Conservation (phyloP, 2,113 vertebrate species). For the Notarius lentiginosus region DNA sequence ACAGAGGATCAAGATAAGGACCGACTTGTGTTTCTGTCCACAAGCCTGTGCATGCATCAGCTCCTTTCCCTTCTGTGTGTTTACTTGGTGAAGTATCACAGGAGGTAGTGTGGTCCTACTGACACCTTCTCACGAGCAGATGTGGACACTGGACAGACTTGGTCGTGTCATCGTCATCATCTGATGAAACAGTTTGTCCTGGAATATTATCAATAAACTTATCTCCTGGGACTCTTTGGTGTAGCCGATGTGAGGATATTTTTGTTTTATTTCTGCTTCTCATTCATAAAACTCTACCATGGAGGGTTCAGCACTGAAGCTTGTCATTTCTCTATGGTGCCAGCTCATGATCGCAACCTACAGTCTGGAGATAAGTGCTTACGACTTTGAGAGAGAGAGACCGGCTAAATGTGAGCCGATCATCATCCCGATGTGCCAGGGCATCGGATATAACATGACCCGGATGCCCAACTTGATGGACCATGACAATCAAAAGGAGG, state of each 20-base stretch:
- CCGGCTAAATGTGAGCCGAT: conserved; percentile 92
- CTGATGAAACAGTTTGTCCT: not conserved
- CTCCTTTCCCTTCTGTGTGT: not conserved
- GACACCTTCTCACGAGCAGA: conserved; percentile 4
- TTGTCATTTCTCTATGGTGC: conserved; percentile 71
- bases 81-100: not conserved
- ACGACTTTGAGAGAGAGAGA: conserved; percentile 84
- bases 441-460: conserved; percentile 97
- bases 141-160: not conserved
- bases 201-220: not conserved
- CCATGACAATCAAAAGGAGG: conserved; percentile 91
- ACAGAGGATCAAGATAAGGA: not conserved
- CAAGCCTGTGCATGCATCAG: not conserved
- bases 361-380: conserved; percentile 83
- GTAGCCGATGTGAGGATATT: conserved; percentile 23
- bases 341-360: conserved; percentile 74
- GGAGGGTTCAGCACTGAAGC: conserved; percentile 66
- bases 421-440: conserved; percentile 92
- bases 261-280: not conserved
- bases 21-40: not conserved
- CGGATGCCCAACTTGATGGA: conserved; percentile 97
- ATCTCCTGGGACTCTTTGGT: not conserved
- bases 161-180: not conserved
- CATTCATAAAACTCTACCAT: conserved; percentile 59
- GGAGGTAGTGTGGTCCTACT: not conserved